phyloP scores from a whole-genome alignment of 2,888 invertebrate genomes.

The Diaperis boleti region DNA sequence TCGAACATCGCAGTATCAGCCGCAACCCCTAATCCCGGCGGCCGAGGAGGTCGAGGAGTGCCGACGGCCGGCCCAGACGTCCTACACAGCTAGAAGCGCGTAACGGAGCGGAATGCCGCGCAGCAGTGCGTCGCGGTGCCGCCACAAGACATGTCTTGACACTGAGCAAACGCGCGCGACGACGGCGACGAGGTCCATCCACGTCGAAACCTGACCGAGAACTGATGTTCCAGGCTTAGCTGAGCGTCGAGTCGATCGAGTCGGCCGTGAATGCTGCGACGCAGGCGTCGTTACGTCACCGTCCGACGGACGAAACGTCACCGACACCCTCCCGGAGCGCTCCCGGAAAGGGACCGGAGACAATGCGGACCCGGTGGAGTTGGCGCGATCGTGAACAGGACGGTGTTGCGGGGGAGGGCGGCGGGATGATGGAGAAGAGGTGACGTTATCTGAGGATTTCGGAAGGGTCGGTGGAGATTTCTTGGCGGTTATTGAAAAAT shows the following conservation, averaged over 20 bases:
- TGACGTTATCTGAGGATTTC: too few relatives aligned
- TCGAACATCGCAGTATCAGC: conserved; percentile 23
- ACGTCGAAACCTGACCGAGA: conserved; percentile 43
- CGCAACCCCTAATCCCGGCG: too few relatives aligned
- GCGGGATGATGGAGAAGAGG: neutral
- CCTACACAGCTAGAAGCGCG: conserved; percentile 19
- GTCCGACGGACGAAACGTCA: conserved; percentile 55
- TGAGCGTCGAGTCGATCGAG: conserved; percentile 60
- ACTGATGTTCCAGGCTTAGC: conserved; percentile 59
- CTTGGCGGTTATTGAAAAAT: too few relatives aligned
- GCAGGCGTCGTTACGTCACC: conserved; percentile 60
- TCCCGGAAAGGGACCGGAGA: conserved; percentile 46
- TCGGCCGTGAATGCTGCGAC: conserved; percentile 60
- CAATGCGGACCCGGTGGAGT: conserved; percentile 37
- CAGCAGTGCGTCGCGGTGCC: conserved; percentile 16
- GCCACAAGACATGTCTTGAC: conserved; percentile 31
- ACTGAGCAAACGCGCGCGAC: too few relatives aligned
- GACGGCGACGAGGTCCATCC: too few relatives aligned
- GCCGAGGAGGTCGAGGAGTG: too few relatives aligned
- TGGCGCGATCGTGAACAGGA: too few relatives aligned
- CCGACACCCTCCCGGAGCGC: conserved; percentile 50
- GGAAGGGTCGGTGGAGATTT: too few relatives aligned
- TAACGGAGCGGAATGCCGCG: conserved; percentile 11
- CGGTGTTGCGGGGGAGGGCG: neutral
- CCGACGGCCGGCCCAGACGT: conserved; percentile 2